Conservation (phyloP, 2,888 invertebrate species). For the Carabus problematicus region DNA sequence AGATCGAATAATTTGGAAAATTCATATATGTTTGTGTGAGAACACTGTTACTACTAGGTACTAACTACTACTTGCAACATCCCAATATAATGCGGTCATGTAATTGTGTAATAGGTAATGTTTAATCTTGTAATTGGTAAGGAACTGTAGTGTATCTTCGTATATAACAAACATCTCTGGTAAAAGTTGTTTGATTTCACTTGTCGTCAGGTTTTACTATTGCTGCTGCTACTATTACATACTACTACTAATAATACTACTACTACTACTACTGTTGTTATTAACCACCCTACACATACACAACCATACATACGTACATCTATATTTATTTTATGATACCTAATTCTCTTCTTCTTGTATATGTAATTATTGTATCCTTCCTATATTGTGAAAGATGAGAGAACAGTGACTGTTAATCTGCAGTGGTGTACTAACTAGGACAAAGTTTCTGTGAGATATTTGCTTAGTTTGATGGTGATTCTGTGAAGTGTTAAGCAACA, state of each 20-base stretch:
- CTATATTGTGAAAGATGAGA: conserved; percentile 20
- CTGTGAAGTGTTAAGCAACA: conserved; percentile 37
- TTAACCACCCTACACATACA: too few species aligned
- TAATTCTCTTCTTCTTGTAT: too few species aligned
- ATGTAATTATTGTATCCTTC: too few species aligned
- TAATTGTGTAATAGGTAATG: conserved; percentile 26
- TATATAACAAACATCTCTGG: conserved; percentile 36
- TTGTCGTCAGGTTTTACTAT: background rate
- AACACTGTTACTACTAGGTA: too few species aligned
- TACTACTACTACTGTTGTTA: too few species aligned
- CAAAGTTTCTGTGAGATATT: conserved; percentile 28
- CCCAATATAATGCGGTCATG: conserved; percentile 31
- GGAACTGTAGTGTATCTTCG: conserved; percentile 34
- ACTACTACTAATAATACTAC: too few species aligned
- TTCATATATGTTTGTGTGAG: too few species aligned
- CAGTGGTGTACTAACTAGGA: conserved; percentile 42
- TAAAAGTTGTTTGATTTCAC: conserved; percentile 22
- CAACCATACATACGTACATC: too few species aligned
- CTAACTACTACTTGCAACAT: background rate
- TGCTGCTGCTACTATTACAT: too few species aligned
- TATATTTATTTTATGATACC: too few species aligned
- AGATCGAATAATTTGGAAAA: background rate
- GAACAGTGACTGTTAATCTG: conserved; percentile 40
- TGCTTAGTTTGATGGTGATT: conserved; percentile 36
- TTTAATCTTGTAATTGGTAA: conserved; percentile 29